A percentile compares a stretch with the other conserved stretches of the same genome.
These are phyloP conservation scores for Pocillopora grandis DNA, from an alignment of 92 coral and sea anemone species.

Conservation along the genomic window DNA sequence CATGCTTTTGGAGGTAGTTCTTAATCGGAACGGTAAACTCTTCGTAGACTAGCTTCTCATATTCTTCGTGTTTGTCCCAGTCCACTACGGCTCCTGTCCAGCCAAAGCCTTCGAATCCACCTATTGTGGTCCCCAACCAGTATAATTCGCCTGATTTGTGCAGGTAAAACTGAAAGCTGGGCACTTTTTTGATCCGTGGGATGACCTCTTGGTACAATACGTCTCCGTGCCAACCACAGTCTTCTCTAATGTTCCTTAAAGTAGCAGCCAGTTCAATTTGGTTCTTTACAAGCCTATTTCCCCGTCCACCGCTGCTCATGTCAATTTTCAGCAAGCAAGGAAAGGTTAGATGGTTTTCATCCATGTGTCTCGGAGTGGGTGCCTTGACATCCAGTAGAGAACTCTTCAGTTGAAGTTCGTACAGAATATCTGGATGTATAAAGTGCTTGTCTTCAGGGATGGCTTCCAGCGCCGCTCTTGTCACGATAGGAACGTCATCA, in stretches of 20 bases:
- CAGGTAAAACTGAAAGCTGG: constrained; percentile 62
- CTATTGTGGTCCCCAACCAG: constrained; percentile 56
- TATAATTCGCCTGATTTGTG: constrained; percentile 49
- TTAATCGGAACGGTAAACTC: constrained; percentile 51
- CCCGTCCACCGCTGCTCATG: constrained; percentile 52
- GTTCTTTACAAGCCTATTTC: constrained; percentile 51
- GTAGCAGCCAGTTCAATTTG: constrained; percentile 33
- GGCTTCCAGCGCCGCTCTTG: constrained; percentile 45
- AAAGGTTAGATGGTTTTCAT: constrained; percentile 27
- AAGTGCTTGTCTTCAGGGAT: constrained; percentile 56
- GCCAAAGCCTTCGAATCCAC: constrained; percentile 38
- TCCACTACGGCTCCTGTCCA: constrained; percentile 53
- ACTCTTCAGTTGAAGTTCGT: constrained; percentile 53
- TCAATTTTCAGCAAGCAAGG: constrained; percentile 65
- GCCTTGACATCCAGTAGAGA: constrained; percentile 47
- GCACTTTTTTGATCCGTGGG: constrained; percentile 47
- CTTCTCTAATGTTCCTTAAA: constrained; percentile 42
- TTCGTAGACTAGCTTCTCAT: constrained; percentile 48
- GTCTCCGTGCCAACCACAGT: constrained; percentile 35
- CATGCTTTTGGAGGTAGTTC: constrained; percentile 59
- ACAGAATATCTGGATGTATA: constrained; percentile 56
- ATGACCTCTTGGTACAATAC: constrained; percentile 37
- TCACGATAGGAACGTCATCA: constrained; percentile 55
- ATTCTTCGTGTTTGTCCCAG: constrained; percentile 61
- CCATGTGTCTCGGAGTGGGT: constrained; percentile 49